Evolutionary conservation across 2,113 vertebrate genomes (phyloP), one percentile per base, ranked within the genome.

Genomic region (Meriones unguiculatus): DNA sequence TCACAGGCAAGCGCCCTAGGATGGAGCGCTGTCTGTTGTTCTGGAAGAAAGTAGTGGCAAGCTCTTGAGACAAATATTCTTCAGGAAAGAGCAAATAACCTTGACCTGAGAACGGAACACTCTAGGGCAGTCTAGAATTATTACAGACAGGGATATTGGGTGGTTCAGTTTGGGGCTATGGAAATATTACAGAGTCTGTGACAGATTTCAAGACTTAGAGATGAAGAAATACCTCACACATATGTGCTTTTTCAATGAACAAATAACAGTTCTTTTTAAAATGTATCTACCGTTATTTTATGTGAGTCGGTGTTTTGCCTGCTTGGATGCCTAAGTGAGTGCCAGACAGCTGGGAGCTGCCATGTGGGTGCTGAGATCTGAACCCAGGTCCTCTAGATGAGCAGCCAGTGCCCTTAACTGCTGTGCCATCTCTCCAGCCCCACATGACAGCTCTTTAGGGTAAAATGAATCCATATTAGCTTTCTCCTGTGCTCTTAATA

Each of bases 21-120:
- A 52, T 46, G 62, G 78, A 54, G 7, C 57, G 7, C 1, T 46
- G 13, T 24, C 41, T 22, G 38, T 35, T 92, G 62, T 76, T 91
- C 64, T 86, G 32, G 81, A 81, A 41, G 24, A 35, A 30, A 94
- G 30, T 10, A 50, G 2, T 52, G 82, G 13, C 7, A 86, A 88
- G 10, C 5, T 80, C 4, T 50, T 32, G 78, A 92, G 75, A 94
- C 52, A 28, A 82, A 88, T 32, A 87, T 57, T 95, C 69, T 92
- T 62, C 25, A 88, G n/a, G 28, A 76, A 91, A 91, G n/a, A 54
- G 65, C 24, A 91, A 89, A 91, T 59, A 22, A 13, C 10, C 64
- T 91, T 94, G 67, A 87, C 25, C 32, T 30, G 62, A 95, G 82
- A 93, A 91, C 80, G 4, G 9, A 84, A 80, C 14, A 77, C 54